Conservation (phyloP, 2,113 vertebrate genomes). For the Podocnemis expansa region DNA sequence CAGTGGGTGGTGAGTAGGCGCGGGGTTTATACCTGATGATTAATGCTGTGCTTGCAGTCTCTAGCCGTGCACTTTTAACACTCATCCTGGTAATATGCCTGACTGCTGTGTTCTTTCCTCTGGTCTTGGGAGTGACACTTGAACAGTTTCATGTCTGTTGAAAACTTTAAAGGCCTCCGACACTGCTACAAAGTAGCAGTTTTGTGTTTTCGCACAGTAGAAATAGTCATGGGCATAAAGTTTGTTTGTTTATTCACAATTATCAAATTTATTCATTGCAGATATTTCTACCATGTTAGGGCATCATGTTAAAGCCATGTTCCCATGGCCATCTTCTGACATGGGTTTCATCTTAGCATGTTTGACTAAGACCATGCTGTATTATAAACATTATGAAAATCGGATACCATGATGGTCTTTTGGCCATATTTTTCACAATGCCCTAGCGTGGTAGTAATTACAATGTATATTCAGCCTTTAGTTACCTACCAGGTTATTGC, state of each 20-base stretch:
- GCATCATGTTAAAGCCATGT: background rate
- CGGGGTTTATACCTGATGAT: background rate
- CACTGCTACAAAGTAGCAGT: constrained; percentile 4
- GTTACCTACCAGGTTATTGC: constrained; percentile 58
- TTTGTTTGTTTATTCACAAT: background rate
- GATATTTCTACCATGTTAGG: background rate
- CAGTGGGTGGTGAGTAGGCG: background rate
- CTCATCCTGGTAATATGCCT: background rate
- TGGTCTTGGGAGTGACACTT: constrained; percentile 49
- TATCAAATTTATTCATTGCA: background rate
- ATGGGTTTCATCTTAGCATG: background rate
- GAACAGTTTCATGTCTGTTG: constrained; percentile 14
- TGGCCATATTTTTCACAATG: background rate
- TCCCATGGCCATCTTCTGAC: background rate
- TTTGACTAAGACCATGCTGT: constrained; percentile 3
- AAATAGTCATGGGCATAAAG: background rate
- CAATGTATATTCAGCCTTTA: background rate
- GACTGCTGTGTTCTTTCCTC: background rate
- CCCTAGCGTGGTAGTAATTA: background rate
- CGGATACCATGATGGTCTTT: constrained; percentile 11
- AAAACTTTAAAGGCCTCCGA: background rate
- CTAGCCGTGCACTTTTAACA: background rate
- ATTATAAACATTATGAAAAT: constrained; percentile 1
- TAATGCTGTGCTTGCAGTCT: background rate
- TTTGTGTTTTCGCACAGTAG: constrained; percentile 32